phyloP scores from a whole-genome alignment of 2,113 vertebrate species.

The Phyllostomus hastatus region DNA sequence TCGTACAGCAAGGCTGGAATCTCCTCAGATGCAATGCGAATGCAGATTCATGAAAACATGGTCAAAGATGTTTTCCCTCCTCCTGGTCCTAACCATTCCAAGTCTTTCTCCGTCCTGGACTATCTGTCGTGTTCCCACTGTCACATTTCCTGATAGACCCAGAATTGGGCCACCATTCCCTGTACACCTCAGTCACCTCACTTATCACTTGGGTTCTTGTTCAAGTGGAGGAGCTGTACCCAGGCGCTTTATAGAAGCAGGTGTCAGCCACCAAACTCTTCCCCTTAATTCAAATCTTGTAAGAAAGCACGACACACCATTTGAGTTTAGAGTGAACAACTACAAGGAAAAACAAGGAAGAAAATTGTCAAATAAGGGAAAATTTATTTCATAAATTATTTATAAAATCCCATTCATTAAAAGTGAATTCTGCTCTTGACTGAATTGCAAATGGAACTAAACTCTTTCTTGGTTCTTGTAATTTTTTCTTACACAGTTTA shows the following conservation, averaged over 20 bases:
- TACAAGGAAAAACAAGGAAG: background rate
- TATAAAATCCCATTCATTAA: background rate
- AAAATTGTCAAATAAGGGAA: background rate
- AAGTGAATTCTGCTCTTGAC: background rate
- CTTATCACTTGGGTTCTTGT: background rate
- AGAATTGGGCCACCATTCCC: background rate
- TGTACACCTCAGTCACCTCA: background rate
- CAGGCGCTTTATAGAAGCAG: background rate
- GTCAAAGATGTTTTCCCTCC: background rate
- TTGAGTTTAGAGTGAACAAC: background rate
- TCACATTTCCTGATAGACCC: background rate
- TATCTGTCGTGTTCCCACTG: background rate
- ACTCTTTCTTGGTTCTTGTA: background rate
- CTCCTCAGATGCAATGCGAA: background rate
- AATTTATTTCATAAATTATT: conserved; percentile 31
- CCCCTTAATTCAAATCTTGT: background rate
- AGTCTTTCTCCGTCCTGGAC: background rate
- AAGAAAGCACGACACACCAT: background rate
- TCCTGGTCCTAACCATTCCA: background rate
- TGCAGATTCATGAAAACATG: background rate
- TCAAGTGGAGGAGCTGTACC: background rate
- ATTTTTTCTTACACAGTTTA: background rate
- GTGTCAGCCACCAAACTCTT: background rate
- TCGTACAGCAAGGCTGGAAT: background rate
- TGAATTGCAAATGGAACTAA: background rate